Conservation (phyloP, 2,113 vertebrate species). For the Grantiella picta region DNA sequence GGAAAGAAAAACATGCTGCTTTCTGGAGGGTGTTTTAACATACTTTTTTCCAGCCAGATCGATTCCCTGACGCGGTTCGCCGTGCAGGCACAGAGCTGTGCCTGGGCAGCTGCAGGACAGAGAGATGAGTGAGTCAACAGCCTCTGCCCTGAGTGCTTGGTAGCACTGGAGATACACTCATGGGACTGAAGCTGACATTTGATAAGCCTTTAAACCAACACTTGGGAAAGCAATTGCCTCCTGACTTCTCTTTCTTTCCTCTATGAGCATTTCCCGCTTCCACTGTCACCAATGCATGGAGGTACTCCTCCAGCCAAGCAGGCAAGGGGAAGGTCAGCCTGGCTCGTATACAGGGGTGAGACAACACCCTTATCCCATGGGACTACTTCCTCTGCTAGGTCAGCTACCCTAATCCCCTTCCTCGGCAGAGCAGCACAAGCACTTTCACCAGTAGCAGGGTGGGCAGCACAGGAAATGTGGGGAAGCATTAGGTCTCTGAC, state of each 20-base stretch:
- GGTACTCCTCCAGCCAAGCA: not conserved
- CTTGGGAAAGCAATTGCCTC: not conserved
- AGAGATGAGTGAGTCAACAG: not conserved
- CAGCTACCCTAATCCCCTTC: not conserved
- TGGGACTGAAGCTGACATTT: not conserved
- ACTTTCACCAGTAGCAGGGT: not conserved
- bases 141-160: not conserved
- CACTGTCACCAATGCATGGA: rapidly evolving
- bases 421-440: not conserved
- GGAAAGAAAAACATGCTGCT: conserved; percentile 25
- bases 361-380: not conserved
- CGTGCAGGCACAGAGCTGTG: not conserved
- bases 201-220: not conserved
- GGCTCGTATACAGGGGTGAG: rapidly evolving
- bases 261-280: not conserved
- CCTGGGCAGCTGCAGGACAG: not conserved
- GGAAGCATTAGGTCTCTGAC: not conserved
- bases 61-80: not conserved
- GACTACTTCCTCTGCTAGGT: not conserved
- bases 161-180: not conserved
- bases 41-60: not conserved
- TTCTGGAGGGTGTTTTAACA: not conserved
- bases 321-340: not conserved
- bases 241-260: not conserved
- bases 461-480: not conserved